phyloP scores from a whole-genome alignment of 2,113 vertebrate genomes.

The Stigmatopora argus region DNA sequence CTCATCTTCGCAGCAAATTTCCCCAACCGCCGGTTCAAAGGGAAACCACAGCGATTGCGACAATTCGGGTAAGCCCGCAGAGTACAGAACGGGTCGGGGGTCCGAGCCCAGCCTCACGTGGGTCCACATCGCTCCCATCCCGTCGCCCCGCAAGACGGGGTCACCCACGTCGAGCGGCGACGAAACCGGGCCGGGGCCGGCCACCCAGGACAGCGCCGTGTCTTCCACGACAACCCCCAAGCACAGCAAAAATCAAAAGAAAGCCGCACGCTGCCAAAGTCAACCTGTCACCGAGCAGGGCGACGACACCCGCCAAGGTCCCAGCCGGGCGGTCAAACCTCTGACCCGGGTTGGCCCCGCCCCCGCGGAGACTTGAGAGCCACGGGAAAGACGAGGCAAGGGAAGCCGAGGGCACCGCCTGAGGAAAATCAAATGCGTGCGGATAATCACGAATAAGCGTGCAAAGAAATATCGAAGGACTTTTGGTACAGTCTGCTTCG shows the following conservation, averaged over 20 bases:
- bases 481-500: too few relatives aligned
- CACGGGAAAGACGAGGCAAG: conserved; percentile 20
- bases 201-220: conserved; percentile 65
- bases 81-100: conserved; percentile 49
- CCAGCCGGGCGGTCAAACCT: conserved; percentile 41
- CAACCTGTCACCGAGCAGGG: conserved; percentile 32
- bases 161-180: not conserved
- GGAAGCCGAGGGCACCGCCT: not conserved
- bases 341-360: conserved; percentile 34
- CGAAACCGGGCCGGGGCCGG: conserved; percentile 49
- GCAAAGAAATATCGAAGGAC: conserved; percentile 16
- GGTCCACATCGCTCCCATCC: conserved; percentile 78
- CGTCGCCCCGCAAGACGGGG: conserved; percentile 65
- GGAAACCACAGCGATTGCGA: conserved; percentile 24
- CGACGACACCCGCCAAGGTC: conserved; percentile 28
- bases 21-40: conserved; percentile 18
- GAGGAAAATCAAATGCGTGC: conserved; percentile 21
- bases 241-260: conserved; percentile 34
- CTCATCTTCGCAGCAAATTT: not conserved
- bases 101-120: conserved; percentile 76
- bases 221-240: conserved; percentile 67
- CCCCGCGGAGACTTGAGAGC: conserved; percentile 56
- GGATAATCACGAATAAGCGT: conserved; percentile 19
- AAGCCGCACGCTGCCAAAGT: conserved; percentile 54
- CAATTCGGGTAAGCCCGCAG: conserved; percentile 20